phyloP scores from a whole-genome alignment of 2,888 invertebrate genomes.

The Tholera decimalis region DNA sequence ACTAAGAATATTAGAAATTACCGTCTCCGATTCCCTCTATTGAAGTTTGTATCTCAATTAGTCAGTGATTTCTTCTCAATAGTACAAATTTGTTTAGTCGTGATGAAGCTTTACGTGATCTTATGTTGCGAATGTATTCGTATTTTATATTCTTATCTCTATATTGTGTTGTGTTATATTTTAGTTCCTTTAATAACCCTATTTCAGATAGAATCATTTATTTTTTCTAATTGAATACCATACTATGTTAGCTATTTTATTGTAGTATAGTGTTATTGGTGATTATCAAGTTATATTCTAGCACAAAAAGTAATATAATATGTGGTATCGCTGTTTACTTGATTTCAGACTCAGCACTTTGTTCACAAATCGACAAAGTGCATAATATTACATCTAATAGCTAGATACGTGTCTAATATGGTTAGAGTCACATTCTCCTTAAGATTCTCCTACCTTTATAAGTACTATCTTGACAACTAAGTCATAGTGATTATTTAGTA shows the following conservation, averaged over 20 bases:
- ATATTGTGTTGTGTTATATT: conserved; percentile 71
- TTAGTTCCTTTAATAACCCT: conserved; percentile 59
- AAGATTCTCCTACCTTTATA: conserved; percentile 81
- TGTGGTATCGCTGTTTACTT: conserved; percentile 57
- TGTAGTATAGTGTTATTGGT: conserved; percentile 55
- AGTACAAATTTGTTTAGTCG: conserved; percentile 88
- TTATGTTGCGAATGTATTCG: conserved; percentile 75
- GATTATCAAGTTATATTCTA: conserved; percentile 60
- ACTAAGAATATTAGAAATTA: conserved; percentile 62
- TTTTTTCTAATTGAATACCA: conserved; percentile 50
- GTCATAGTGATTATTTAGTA: conserved; percentile 85
- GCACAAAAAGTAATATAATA: conserved; percentile 73
- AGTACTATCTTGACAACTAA: conserved; percentile 85
- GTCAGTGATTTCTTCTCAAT: conserved; percentile 80
- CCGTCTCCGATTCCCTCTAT: conserved; percentile 55
- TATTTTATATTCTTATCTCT: conserved; percentile 70
- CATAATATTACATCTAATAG: conserved; percentile 62
- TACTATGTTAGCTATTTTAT: conserved; percentile 54
- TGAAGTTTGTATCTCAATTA: conserved; percentile 71
- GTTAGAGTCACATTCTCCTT: conserved; percentile 74
- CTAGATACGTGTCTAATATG: conserved; percentile 76
- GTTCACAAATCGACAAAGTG: conserved; percentile 57
- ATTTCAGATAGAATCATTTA: conserved; percentile 43
- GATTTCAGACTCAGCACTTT: conserved; percentile 57
- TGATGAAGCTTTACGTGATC: conserved; percentile 78